These are phyloP conservation scores for Gymnocheta viridis DNA, from an alignment of 2,888 invertebrate species.

Conservation along the genomic window DNA sequence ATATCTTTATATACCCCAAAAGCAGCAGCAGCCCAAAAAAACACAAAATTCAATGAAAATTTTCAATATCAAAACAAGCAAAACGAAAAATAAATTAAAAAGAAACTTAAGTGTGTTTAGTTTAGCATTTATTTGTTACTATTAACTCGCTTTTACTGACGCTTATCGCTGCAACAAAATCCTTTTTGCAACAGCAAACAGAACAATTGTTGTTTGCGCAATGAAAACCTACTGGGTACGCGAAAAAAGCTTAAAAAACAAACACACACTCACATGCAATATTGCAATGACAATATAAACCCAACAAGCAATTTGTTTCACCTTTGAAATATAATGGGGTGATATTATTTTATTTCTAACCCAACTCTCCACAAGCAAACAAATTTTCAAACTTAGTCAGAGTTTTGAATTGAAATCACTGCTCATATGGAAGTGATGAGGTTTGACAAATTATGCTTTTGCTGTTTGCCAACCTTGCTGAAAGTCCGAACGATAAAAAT, in stretches of 20 bases:
- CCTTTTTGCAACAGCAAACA: conserved; percentile 38
- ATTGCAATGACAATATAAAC: not conserved
- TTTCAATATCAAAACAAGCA: conserved; percentile 32
- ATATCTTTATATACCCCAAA: conserved; percentile 80
- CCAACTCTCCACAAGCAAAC: too few species aligned
- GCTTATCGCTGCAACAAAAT: conserved; percentile 75
- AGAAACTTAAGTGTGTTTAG: conserved; percentile 78
- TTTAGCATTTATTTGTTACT: conserved; percentile 82
- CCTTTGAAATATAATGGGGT: too few species aligned
- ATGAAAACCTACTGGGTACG: conserved; percentile 22
- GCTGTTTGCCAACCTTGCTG: too few species aligned
- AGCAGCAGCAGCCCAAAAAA: conserved; percentile 4
- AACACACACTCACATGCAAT: not conserved
- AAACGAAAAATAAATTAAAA: conserved; percentile 55
- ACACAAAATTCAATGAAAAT: conserved; percentile 15
- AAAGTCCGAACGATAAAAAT: too few species aligned
- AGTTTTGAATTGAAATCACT: too few species aligned
- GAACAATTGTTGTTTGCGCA: conserved; percentile 45
- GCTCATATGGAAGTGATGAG: too few species aligned
- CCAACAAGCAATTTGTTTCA: not conserved
- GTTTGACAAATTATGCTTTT: too few species aligned
- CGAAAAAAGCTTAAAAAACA: not conserved
- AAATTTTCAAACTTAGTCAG: too few species aligned
- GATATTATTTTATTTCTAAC: too few species aligned
- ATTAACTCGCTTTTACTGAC: conserved; percentile 80